Conservation (phyloP, 37 sponge, comb jelly and placozoan genomes). For the Spongilla lacustris region DNA sequence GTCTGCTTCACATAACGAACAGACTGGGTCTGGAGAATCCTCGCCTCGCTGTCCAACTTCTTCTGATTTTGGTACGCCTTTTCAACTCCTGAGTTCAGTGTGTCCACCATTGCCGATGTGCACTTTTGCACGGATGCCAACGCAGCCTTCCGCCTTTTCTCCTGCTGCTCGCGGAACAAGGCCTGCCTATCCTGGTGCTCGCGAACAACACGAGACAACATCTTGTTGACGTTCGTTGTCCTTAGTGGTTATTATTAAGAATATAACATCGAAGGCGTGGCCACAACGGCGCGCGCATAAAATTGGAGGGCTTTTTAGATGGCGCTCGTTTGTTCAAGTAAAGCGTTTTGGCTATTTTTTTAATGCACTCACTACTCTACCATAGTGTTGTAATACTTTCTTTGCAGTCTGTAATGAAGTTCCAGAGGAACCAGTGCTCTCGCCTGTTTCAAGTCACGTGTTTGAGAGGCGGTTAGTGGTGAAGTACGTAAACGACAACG, state of each 20-base stretch:
- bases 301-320: constrained; percentile 44
- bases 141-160: constrained; percentile 78
- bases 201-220: constrained; percentile 86
- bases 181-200: constrained; percentile 88
- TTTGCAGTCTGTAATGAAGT: constrained; percentile 88
- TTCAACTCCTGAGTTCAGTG: constrained; percentile 83
- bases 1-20: constrained; percentile 86
- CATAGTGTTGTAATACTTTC: neutral
- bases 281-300: neutral
- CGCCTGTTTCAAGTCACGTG: constrained; percentile 87
- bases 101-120: constrained; percentile 80
- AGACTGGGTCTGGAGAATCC: constrained; percentile 80
- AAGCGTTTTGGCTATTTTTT: constrained; percentile 22
- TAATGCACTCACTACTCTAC: neutral
- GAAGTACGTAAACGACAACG: constrained; percentile 91
- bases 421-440: constrained; percentile 96
- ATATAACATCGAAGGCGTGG: neutral
- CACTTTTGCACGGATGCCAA: constrained; percentile 74
- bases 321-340: constrained; percentile 94
- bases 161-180: constrained; percentile 73
- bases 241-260: neutral
- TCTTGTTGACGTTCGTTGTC: constrained; percentile 17
- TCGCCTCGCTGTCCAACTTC: constrained; percentile 81
- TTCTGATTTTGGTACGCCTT: constrained; percentile 91
- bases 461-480: constrained; percentile 93